Conservation (phyloP, 1,140 invertebrate species). For the Drosophila pseudoobscura region DNA sequence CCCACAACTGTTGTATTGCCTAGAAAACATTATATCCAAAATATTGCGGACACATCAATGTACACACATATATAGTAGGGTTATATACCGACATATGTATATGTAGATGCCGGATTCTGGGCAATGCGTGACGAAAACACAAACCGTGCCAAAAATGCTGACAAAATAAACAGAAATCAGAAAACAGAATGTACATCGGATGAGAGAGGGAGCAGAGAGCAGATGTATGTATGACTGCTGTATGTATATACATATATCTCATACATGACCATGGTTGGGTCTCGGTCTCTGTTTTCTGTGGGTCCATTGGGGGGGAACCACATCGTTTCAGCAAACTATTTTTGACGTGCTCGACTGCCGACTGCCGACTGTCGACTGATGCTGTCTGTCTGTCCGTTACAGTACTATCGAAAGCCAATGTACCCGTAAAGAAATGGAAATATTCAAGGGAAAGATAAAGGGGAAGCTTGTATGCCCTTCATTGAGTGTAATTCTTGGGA, state of each 20-base stretch:
- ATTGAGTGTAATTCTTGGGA: too few relatives aligned
- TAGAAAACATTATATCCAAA: constrained; percentile 29
- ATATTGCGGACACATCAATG: constrained; percentile 5
- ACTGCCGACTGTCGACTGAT: neutral
- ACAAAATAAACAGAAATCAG: constrained; percentile 50
- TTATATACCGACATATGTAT: constrained; percentile 6
- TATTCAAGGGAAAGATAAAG: neutral
- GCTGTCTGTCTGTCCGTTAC: constrained; percentile 15
- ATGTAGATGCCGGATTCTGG: constrained; percentile 13
- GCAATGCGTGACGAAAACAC: constrained; percentile 62
- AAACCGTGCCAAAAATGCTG: constrained; percentile 56
- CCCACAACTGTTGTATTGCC: neutral
- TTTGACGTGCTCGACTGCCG: constrained; percentile 55
- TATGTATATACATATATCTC: constrained; percentile 13
- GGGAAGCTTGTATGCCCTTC: neutral
- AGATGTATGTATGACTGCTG: constrained; percentile 40
- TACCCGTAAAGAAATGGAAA: constrained; percentile 1
- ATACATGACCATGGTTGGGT: constrained; percentile 27
- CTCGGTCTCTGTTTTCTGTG: constrained; percentile 18
- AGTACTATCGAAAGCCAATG: constrained; percentile 19
- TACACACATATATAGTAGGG: neutral
- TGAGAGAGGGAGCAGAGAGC: constrained; percentile 36
- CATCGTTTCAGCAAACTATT: constrained; percentile 56
- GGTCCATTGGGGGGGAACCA: constrained; percentile 8
- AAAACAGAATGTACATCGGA: constrained; percentile 5